Evolutionary conservation across 2,888 invertebrate species (phyloP), one percentile per base, ranked within the genome.

Genomic region (Camptogramma bilineatum): DNA sequence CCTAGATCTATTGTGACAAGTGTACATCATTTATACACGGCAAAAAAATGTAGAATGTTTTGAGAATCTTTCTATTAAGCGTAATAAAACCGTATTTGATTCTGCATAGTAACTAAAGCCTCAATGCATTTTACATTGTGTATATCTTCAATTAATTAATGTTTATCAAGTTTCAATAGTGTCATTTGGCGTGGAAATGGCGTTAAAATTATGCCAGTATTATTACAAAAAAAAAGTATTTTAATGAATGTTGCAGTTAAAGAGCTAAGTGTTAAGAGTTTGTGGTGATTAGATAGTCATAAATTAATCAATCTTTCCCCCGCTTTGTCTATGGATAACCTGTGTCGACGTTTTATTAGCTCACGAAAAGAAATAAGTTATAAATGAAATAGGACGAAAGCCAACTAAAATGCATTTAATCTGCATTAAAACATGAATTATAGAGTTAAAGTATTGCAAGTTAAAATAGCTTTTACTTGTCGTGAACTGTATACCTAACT

Each of bases 301-400:
- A 47, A 62, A 73, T 74, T 76, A 77, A 79, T 77, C 74, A 81
- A 83, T 82, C 79, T 83, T 83, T 79, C 71, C 80, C 56, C 72
- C 84, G 80, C 81, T 83, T 87, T 83, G 81, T 84, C 81, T 83
- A 82, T 80, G 84, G 85, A 85, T 82, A 79, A 82, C 80, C 80
- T 69, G 76, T 82, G 70, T 79, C 77, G 78, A 78, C 79, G 75
- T 80, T 83, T 81, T 76, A 64, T 72, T 62, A 44, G 54, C 47
- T 62, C 53, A 47, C 52, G 53, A 19, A 31, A 60, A 63, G 67
- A n/a, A 53, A 42, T 44, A 39, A 13, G 34, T 3, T 13, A 4
- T 13, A 39, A 39, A 39, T 13, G 13, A 39, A 39, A 28, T 28
- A 28, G 5, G 10, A 13, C 13, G 34, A 39, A n/a, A 39, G 34